Conservation (phyloP, 1,140 invertebrate species). For the Chironomus tepperi region DNA sequence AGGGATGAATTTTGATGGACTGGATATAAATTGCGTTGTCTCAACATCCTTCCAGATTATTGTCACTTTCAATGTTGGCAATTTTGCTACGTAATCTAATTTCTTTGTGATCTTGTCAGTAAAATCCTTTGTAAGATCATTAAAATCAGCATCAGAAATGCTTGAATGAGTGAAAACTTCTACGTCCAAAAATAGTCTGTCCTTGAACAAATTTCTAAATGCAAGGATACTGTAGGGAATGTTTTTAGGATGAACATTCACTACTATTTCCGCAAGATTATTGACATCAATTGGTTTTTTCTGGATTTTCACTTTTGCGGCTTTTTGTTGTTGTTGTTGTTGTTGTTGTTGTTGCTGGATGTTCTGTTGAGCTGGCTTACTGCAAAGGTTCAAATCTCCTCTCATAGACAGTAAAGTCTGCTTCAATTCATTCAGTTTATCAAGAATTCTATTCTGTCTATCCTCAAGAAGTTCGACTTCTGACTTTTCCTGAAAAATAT, state of each 20-base stretch:
- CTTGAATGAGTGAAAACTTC: conserved; percentile 38
- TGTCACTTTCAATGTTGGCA: conserved; percentile 35
- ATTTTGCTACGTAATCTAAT: conserved; percentile 26
- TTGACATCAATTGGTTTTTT: background rate
- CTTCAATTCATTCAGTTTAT: conserved; percentile 36
- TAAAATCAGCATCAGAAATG: conserved; percentile 36
- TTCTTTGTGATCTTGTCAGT: conserved; percentile 31
- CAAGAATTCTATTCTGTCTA: conserved; percentile 34
- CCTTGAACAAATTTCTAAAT: conserved; percentile 36
- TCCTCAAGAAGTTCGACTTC: conserved; percentile 18
- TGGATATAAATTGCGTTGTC: conserved; percentile 40
- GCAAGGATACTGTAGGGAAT: conserved; percentile 38
- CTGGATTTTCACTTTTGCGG: conserved; percentile 26
- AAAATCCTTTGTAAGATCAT: conserved; percentile 34
- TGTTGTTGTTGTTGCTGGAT: background rate
- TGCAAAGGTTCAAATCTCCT: conserved; percentile 32
- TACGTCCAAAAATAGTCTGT: conserved; percentile 35
- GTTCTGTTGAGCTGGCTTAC: conserved; percentile 30
- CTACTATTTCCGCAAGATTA: conserved; percentile 35
- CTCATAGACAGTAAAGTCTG: conserved; percentile 34
- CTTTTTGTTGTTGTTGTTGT: background rate
- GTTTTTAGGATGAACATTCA: conserved; percentile 39
- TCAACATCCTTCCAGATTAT: conserved; percentile 40
- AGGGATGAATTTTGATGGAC: conserved; percentile 39
- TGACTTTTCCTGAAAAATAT: background rate